Base-by-base conservation (phyloP, 53 echinoderm and acorn worm species). In the Echinarachnius parma region DNA sequence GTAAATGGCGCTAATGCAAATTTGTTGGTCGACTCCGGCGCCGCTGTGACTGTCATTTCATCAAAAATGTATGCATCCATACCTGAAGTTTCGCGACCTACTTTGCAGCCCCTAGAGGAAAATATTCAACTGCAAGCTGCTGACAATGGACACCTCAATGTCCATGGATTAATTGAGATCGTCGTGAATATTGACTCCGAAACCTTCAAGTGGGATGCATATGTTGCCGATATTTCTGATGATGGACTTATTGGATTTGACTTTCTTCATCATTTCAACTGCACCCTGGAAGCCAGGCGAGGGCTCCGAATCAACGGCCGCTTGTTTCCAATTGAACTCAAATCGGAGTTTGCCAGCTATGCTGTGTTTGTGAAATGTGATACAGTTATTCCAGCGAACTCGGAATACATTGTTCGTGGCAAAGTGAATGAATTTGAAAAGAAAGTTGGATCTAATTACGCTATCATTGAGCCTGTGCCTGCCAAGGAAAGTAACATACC, bases 1-100 rank as follows among this genome's bases (percentile, higher is more conserved):
- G n/a, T n/a, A n/a, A n/a, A n/a, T n/a, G n/a, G n/a, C n/a, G n/a
- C 33, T 9, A 30, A 0, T 29, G 50, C 31, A 68, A 68, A 50
- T 19, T 68, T n/a, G 9, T 68, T 68, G 52, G 52, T 68, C 68
- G 68, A 68, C 26, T 68, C 68, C 31, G 68, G 66, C n/a, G 66
- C 66, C 13, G 66, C 66, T 28, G 66, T 66, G 31, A 66, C 66
- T 47, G 48, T 66, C 48, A 66, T 66, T 13, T 66, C 48, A 25
- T 10, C 24, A 57, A 57, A 65, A 65, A 46, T 46, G 28, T 45
- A 65, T 45, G 65, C 25, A 26, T 31, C n/a, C 15, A 45, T 47
- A 29, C 48, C 28, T 14, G 9, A 3, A 5, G 65, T 46, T 33
- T 14, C 53, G 31, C 68, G 68, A 50, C 68, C 66, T 5, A 20